phyloP scores from a whole-genome alignment of 1,140 invertebrate genomes.

The Drosophila bocki region DNA sequence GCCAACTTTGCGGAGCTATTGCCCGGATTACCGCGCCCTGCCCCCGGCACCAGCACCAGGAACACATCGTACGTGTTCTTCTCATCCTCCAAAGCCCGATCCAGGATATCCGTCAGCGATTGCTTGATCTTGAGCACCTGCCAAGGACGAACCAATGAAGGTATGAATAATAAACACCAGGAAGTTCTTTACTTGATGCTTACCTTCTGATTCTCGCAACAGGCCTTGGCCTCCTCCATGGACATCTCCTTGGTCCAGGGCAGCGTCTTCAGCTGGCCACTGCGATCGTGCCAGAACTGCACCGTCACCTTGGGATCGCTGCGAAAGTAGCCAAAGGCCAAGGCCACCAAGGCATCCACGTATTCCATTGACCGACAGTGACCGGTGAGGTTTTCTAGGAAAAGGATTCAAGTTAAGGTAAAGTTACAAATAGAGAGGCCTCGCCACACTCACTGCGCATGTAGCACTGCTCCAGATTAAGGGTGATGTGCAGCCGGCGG shows the following conservation, averaged over 20 bases:
- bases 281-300: constrained; percentile 58
- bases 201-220: constrained; percentile 53
- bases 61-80: constrained; percentile 68
- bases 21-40: constrained; percentile 64
- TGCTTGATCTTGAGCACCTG: constrained; percentile 64
- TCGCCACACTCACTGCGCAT: constrained; percentile 62
- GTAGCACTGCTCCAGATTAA: constrained; percentile 71
- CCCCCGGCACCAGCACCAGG: constrained; percentile 72
- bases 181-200: no score
- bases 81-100: constrained; percentile 40
- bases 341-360: constrained; percentile 64
- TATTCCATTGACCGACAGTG: constrained; percentile 53
- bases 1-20: constrained; percentile 51
- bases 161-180: neutral
- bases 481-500: constrained; percentile 67
- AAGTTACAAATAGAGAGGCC: no score
- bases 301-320: constrained; percentile 60
- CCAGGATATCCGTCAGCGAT: constrained; percentile 48
- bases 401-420: neutral
- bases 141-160: neutral
- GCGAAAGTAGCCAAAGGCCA: constrained; percentile 76
- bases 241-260: constrained; percentile 61
- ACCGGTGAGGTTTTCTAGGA: constrained; percentile 52
- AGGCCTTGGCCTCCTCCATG: constrained; percentile 51
- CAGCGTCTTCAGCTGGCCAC: constrained; percentile 46